phyloP scores from a whole-genome alignment of 2,113 vertebrate species.

The Hirundichthys speculiger region DNA sequence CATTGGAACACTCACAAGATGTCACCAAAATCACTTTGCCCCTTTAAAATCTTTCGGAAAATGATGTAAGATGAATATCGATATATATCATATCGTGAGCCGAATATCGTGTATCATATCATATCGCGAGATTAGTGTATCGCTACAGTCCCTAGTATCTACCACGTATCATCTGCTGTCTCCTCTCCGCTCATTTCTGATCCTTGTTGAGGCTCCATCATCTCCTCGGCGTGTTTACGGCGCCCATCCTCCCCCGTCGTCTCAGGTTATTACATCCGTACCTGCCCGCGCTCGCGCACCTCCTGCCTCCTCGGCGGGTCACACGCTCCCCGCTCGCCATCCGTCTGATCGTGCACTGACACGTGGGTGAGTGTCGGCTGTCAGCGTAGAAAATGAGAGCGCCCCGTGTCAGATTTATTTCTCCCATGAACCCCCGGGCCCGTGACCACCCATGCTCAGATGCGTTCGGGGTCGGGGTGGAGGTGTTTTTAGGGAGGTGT shows the following conservation, averaged over 20 bases:
- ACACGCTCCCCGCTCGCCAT: slow-evolving; percentile 9
- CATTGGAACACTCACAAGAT: no score
- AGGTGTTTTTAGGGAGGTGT: slow-evolving; percentile 10
- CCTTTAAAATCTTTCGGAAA: no score
- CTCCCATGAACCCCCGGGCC: slow-evolving; percentile 10
- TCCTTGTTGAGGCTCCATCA: background rate
- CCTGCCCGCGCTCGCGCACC: slow-evolving; percentile 20
- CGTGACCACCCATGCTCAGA: slow-evolving; percentile 42
- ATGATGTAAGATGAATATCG: no score
- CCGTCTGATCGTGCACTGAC: slow-evolving; percentile 48
- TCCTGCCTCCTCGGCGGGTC: slow-evolving; percentile 5
- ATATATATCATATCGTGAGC: no score
- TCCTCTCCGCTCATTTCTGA: background rate
- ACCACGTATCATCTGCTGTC: no score
- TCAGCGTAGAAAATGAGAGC: slow-evolving; percentile 55
- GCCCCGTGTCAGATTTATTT: slow-evolving; percentile 54
- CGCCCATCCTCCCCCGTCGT: background rate
- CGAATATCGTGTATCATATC: no score
- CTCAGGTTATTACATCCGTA: slow-evolving; percentile 13
- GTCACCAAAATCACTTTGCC: no score
- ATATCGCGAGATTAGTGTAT: no score
- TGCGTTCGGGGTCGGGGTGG: slow-evolving; percentile 40
- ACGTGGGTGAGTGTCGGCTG: slow-evolving; percentile 54
- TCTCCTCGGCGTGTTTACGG: slow-evolving; percentile 5
- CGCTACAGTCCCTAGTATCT: no score